Evolutionary conservation across 1,140 invertebrate genomes (phyloP), one percentile per base, ranked within the genome.

Genomic region (Hyphantria cunea): DNA sequence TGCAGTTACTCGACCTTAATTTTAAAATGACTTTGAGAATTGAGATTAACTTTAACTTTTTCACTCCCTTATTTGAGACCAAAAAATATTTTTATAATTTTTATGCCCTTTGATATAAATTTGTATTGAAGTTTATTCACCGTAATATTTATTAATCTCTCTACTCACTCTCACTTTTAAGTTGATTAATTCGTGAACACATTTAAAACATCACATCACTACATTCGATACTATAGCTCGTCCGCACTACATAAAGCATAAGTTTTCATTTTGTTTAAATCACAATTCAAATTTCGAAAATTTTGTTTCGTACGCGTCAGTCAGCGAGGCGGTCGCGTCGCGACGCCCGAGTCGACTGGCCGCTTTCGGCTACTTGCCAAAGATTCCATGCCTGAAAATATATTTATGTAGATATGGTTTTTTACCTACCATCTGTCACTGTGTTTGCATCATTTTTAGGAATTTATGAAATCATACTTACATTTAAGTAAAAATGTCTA

Each of bases 361-460:
- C 74, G 73, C 76, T 72, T 80, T 84, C 84, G 85, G 85, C 79
- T 76, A 78, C 62, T 76, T 87, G 87, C 85, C 87, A 88, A 84
- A 80, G 81, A 83, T 80, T 86, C 79, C 76, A 82, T 77, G 78
- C 68, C 84, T 85, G 85, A 86, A 85, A 88, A 90, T 80, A 85
- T 88, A 90, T 90, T 88, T 86, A 79, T 87, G 79, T 90, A 75
- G 78, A 84, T 86, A 89, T 82, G 81, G 79, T 73, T 77, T 74
- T 83, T 82, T 74, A 79, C 64, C 61, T 64, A 56, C 64, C 47
- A 50, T 66, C 59, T 76, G 75, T 76, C 72, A 73, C 72, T 45
- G 14, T 14, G 5, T n/a, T n/a, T 3, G 17, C 17, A 25, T 25
- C 17, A 25, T 3, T 25, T 25, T 25, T 25, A 25, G 5, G 17